phyloP scores from a whole-genome alignment of 2,113 vertebrate genomes.

The Antechinus flavipes region DNA sequence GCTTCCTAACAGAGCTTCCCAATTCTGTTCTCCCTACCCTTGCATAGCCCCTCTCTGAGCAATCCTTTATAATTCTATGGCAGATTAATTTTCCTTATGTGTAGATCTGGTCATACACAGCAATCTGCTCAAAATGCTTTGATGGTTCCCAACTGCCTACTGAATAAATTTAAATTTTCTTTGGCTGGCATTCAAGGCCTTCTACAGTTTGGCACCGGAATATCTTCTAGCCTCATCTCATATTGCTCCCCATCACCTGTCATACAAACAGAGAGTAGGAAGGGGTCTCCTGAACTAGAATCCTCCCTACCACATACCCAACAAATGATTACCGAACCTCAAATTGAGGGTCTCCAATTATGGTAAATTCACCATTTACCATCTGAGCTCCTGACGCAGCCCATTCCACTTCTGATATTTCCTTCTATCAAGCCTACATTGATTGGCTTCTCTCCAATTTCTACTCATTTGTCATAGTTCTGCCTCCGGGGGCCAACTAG shows the following conservation, averaged over 20 bases:
- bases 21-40: neutral
- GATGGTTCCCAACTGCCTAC: constrained; percentile 1
- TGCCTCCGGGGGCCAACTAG: neutral
- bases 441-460: neutral
- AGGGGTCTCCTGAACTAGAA: neutral
- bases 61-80: neutral
- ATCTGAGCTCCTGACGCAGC: neutral
- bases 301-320: neutral
- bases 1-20: neutral
- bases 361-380: neutral
- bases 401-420: neutral
- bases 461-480: neutral
- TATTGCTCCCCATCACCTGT: neutral
- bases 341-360: neutral
- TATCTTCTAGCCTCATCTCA: neutral
- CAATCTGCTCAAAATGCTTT: neutral
- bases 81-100: neutral
- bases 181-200: neutral
- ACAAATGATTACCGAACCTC: neutral
- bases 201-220: neutral
- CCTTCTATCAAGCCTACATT: neutral
- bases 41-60: neutral
- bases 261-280: neutral
- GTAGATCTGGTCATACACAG: neutral
- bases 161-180: neutral